A percentile compares a stretch with the other conserved stretches of the same genome.
Conservation (phyloP, 2,888 invertebrate genomes). For the Cephus rjabovi region DNA sequence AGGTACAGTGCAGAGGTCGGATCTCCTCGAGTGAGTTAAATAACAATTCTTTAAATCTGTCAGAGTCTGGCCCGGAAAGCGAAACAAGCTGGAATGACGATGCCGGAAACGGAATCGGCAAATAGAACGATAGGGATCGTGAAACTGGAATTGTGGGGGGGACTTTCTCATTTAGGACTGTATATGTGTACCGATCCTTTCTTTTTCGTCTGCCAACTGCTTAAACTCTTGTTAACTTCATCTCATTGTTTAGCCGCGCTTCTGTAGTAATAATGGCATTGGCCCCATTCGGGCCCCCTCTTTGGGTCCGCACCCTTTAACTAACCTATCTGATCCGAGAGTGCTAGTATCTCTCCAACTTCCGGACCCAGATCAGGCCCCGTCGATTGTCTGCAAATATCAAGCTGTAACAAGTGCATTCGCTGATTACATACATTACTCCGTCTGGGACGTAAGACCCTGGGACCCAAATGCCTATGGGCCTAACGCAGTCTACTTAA, state of each 20-base stretch:
- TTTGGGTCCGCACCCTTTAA: slow-evolving; percentile 23
- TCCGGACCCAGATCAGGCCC: slow-evolving; percentile 53
- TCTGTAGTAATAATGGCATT: not conserved
- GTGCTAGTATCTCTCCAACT: slow-evolving; percentile 59
- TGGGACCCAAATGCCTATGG: not conserved
- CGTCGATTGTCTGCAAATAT: slow-evolving; percentile 57
- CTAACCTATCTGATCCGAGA: slow-evolving; percentile 54
- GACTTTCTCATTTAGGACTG: not conserved
- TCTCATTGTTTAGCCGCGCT: slow-evolving; percentile 34
- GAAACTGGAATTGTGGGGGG: not conserved
- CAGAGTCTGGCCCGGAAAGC: not conserved
- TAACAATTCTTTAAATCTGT: not conserved
- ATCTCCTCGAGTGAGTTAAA: not conserved
- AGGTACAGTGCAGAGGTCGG: not conserved
- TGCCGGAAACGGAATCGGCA: not conserved
- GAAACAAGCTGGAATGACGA: not conserved
- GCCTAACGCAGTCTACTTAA: slow-evolving; percentile 34
- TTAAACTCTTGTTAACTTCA: slow-evolving; percentile 14
- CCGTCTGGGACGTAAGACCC: not conserved
- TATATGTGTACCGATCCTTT: not conserved
- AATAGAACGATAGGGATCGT: not conserved
- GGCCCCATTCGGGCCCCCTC: not conserved
- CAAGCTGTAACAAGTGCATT: slow-evolving; percentile 30
- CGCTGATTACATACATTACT: slow-evolving; percentile 37
- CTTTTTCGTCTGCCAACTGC: not conserved